A percentile compares a stretch with the other conserved stretches of the same genome.
phyloP scores from a whole-genome alignment of 2,888 invertebrate genomes.

The Mythimna albipuncta region DNA sequence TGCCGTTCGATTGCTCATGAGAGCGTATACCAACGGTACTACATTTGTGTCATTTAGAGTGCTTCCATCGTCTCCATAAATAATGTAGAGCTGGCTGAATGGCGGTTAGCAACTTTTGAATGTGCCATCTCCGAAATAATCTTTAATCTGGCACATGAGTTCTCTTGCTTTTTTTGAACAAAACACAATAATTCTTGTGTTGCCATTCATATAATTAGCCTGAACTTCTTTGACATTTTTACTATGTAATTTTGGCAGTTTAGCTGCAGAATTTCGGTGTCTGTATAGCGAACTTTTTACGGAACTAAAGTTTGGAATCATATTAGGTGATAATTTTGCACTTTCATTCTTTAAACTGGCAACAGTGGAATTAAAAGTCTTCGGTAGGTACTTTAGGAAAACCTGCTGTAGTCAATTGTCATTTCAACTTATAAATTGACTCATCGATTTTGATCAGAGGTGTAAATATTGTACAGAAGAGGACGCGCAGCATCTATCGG shows the following conservation, averaged over 20 bases:
- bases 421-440: too few species aligned
- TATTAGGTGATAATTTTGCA: too few species aligned
- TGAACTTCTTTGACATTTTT: slow-evolving; percentile 14
- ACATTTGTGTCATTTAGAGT: not conserved
- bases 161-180: slow-evolving; percentile 15
- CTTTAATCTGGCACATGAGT: slow-evolving; percentile 12
- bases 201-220: slow-evolving; percentile 9
- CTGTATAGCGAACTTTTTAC: too few species aligned
- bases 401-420: too few species aligned
- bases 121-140: slow-evolving; percentile 1
- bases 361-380: too few species aligned
- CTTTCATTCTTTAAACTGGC: too few species aligned
- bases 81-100: not conserved
- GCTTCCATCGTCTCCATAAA: not conserved
- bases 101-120: slow-evolving; percentile 1
- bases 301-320: too few species aligned
- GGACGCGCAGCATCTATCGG: too few species aligned
- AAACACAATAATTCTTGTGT: slow-evolving; percentile 19
- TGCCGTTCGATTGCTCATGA: slow-evolving; percentile 11
- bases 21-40: not conserved
- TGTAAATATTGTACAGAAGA: too few species aligned
- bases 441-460: too few species aligned
- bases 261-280: too few species aligned
- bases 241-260: not conserved
- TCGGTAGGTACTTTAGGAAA: too few species aligned